Evolutionary conservation across 2,113 vertebrate species (phyloP).

Genomic region (Macaca mulatta): DNA sequence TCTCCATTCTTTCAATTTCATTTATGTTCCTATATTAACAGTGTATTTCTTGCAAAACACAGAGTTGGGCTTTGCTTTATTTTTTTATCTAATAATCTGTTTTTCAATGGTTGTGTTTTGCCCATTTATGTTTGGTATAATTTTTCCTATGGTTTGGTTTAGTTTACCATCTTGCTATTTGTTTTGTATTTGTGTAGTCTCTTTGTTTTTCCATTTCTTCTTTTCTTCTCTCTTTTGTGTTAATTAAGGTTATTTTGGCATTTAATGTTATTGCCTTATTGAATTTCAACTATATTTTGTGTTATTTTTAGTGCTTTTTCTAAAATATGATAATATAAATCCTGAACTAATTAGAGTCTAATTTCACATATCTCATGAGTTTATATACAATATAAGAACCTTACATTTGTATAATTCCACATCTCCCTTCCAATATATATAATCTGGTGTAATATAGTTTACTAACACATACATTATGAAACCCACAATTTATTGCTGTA

Average conservation of each 20-base stretch:
- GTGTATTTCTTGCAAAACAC: background rate
- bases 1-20: background rate
- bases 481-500: background rate
- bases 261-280: background rate
- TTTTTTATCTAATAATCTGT: background rate
- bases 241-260: background rate
- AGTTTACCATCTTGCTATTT: background rate
- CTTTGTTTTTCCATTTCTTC: background rate
- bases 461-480: background rate
- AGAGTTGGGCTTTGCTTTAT: background rate
- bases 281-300: background rate
- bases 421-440: background rate
- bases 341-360: background rate
- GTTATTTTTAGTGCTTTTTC: background rate
- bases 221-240: background rate
- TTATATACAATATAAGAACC: background rate
- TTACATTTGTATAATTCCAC: background rate
- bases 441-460: background rate
- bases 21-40: background rate
- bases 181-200: background rate
- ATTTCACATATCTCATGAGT: background rate
- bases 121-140: background rate
- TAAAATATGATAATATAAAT: background rate
- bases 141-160: background rate
- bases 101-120: background rate